These are phyloP conservation scores for Sminthurides aquaticus DNA, from an alignment of 2,888 invertebrate genomes.

Conservation along the genomic window DNA sequence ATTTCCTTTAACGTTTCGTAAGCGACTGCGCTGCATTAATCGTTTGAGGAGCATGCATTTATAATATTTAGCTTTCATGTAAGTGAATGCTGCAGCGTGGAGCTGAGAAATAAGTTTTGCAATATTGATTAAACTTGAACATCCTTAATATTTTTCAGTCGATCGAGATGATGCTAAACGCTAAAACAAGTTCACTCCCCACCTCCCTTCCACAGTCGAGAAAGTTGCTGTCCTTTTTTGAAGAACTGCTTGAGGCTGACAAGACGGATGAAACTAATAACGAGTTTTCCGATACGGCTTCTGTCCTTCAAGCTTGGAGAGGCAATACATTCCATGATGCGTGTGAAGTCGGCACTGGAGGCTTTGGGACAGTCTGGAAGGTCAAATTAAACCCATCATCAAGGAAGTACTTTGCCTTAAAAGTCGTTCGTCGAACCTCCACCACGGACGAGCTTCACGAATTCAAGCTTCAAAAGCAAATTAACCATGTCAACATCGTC, in stretches of 20 bases:
- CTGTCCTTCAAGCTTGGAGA: background rate
- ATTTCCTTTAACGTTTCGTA: no score
- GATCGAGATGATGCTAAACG: background rate
- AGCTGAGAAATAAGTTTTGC: no score
- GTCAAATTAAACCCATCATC: background rate
- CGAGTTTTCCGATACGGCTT: background rate
- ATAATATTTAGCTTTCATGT: no score
- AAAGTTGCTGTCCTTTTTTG: background rate
- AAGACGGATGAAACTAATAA: background rate
- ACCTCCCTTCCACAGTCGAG: background rate
- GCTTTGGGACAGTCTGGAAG: background rate
- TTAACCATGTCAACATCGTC: conserved; percentile 12
- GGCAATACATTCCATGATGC: background rate
- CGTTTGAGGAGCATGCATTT: no score
- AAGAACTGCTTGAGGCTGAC: background rate
- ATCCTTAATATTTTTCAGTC: no score
- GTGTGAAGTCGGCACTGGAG: background rate
- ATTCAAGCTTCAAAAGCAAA: conserved; percentile 3
- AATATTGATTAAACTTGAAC: no score
- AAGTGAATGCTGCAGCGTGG: no score
- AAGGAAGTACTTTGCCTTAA: background rate
- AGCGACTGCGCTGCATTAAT: no score
- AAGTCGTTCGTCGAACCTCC: background rate
- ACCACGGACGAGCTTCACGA: background rate
- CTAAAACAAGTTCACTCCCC: background rate